These are phyloP conservation scores for Acheta domesticus DNA, from an alignment of 2,888 invertebrate species.

Conservation along the genomic window DNA sequence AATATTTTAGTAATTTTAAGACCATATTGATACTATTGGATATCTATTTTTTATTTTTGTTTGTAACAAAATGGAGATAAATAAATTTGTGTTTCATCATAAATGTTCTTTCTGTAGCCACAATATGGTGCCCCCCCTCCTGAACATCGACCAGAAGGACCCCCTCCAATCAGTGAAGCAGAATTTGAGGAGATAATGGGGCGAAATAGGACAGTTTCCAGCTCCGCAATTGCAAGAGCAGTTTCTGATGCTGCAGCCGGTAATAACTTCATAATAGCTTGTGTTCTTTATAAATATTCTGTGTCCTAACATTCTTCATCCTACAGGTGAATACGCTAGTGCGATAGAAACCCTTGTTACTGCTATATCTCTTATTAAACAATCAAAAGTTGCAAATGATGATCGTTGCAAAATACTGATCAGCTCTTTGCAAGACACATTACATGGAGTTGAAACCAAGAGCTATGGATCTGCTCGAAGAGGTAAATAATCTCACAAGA, in stretches of 20 bases:
- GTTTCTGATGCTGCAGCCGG: conserved; percentile 95
- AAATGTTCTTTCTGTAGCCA: conserved; percentile 38
- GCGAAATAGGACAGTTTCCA: conserved; percentile 94
- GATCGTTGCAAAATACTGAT: conserved; percentile 98
- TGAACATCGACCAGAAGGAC: conserved; percentile 46
- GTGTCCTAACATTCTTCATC: conserved; percentile 25
- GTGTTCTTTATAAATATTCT: conserved; percentile 21
- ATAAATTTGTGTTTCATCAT: too few relatives aligned
- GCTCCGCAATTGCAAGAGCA: conserved; percentile 94
- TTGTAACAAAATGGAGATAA: too few relatives aligned
- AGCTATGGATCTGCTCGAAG: conserved; percentile 78
- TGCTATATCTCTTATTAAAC: conserved; percentile 96
- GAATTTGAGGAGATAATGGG: conserved; percentile 99
- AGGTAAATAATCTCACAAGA: conserved; percentile 46
- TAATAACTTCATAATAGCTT: conserved; percentile 37
- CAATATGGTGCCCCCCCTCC: conserved; percentile 42
- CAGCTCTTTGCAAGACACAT: conserved; percentile 92
- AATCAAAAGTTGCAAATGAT: conserved; percentile 93
- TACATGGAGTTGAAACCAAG: conserved; percentile 96
- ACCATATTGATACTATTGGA: too few relatives aligned
- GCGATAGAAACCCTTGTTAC: conserved; percentile 98
- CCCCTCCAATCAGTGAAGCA: conserved; percentile 75
- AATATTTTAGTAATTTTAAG: too few relatives aligned
- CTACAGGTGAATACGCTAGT: conserved; percentile 84
- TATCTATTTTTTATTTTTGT: too few relatives aligned